phyloP scores from a whole-genome alignment of 2,113 vertebrate species.

The Egretta garzetta region DNA sequence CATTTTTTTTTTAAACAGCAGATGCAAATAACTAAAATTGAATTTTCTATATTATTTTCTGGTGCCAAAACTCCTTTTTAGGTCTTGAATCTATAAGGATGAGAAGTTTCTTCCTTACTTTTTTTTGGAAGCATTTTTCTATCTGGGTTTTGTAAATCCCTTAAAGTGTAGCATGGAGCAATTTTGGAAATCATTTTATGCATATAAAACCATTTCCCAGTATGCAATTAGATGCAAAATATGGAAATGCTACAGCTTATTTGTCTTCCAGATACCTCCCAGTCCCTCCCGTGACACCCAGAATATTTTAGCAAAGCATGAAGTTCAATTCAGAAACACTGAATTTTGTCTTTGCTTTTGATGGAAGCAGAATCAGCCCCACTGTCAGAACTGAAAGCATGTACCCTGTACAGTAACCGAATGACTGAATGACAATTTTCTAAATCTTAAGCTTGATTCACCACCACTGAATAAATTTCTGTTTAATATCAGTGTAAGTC shows the following conservation, averaged over 20 bases:
- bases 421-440: accelerated
- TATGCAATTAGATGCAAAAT: background rate
- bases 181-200: background rate
- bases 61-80: background rate
- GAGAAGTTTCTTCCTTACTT: background rate
- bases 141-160: background rate
- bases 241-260: background rate
- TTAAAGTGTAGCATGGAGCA: background rate
- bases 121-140: background rate
- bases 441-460: background rate
- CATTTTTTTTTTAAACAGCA: background rate
- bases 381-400: background rate
- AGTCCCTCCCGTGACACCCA: background rate
- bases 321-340: background rate
- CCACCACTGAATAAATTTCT: background rate
- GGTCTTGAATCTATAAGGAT: background rate
- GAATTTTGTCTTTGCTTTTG: background rate
- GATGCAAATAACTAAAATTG: background rate
- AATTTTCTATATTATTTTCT: background rate
- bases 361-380: background rate
- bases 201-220: background rate
- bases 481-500: background rate
- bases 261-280: background rate
- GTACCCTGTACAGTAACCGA: background rate
- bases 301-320: background rate